Evolutionary conservation across 1,140 invertebrate species (phyloP).

Genomic region (Hyposmocoma kahamanoa): DNA sequence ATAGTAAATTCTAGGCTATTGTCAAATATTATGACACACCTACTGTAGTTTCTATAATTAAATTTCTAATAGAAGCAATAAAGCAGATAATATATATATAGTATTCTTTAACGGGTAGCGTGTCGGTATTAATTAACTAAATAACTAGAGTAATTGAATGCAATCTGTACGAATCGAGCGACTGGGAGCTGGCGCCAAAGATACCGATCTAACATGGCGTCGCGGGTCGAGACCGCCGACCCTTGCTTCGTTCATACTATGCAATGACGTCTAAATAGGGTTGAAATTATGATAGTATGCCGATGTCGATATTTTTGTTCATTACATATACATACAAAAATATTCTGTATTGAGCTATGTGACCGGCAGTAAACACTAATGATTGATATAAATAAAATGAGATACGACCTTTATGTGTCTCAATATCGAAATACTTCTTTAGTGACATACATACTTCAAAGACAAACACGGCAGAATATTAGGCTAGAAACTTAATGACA

Average conservation of each 20-base stretch:
- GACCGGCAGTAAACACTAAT: too few relatives aligned
- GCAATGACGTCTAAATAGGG: constrained; percentile 26
- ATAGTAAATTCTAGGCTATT: too few relatives aligned
- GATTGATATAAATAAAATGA: too few relatives aligned
- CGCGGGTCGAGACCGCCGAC: constrained; percentile 47
- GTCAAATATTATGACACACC: too few relatives aligned
- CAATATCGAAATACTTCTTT: too few relatives aligned
- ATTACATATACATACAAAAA: not conserved
- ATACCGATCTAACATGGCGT: constrained; percentile 49
- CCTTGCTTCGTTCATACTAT: constrained; percentile 26
- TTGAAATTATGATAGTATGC: too few relatives aligned
- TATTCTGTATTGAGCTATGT: too few relatives aligned
- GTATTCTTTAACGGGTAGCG: not conserved
- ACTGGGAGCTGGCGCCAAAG: constrained; percentile 50
- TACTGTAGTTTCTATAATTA: too few relatives aligned
- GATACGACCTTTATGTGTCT: too few relatives aligned
- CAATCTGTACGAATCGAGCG: constrained; percentile 51
- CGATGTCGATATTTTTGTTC: constrained; percentile 16
- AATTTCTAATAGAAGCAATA: not conserved
- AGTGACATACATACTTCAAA: too few relatives aligned
- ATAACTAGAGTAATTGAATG: constrained; percentile 36
- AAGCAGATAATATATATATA: not conserved
- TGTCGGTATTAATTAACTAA: constrained; percentile 44
- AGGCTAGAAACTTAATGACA: too few relatives aligned
- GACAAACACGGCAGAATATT: too few relatives aligned